These are phyloP conservation scores for Heliocidaris tuberculata DNA, from an alignment of 35 echinoderm and acorn worm genomes.

Conservation along the genomic window DNA sequence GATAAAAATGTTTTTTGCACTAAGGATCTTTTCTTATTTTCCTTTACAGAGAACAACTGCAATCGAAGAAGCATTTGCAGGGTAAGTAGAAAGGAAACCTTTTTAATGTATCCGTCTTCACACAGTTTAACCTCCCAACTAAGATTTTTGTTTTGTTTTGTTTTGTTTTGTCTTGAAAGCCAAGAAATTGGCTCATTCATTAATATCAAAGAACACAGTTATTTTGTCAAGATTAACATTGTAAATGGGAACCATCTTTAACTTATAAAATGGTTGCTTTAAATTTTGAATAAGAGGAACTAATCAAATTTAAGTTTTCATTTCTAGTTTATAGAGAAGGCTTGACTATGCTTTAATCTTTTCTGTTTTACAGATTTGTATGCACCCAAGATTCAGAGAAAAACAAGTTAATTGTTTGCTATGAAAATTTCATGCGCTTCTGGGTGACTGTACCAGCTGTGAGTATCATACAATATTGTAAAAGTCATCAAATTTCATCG, in stretches of 20 bases:
- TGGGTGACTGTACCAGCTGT: slow-evolving; percentile 45
- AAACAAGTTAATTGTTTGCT: slow-evolving; percentile 64
- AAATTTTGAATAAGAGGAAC: background rate
- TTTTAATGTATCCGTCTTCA: background rate
- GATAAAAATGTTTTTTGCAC: too few relatives aligned
- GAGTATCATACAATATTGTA: background rate
- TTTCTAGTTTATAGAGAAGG: background rate
- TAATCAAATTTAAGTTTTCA: background rate
- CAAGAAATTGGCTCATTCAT: background rate
- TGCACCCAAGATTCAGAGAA: slow-evolving; percentile 71
- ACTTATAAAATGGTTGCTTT: background rate
- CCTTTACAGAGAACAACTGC: slow-evolving; percentile 64
- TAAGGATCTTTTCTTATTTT: background rate
- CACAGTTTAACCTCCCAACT: background rate
- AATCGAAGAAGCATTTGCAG: slow-evolving; percentile 80
- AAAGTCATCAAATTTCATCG: background rate
- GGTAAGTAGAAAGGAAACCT: slow-evolving; percentile 51
- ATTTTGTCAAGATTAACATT: background rate
- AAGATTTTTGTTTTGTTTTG: background rate
- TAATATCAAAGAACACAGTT: background rate
- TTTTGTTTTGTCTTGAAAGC: background rate
- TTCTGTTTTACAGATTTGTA: slow-evolving; percentile 60
- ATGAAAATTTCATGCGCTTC: slow-evolving; percentile 65
- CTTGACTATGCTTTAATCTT: background rate
- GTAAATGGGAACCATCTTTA: background rate